A percentile compares a stretch with the other conserved stretches of the same genome.
Conservation (phyloP, 2,113 vertebrate species). For the Peromyscus californicus region DNA sequence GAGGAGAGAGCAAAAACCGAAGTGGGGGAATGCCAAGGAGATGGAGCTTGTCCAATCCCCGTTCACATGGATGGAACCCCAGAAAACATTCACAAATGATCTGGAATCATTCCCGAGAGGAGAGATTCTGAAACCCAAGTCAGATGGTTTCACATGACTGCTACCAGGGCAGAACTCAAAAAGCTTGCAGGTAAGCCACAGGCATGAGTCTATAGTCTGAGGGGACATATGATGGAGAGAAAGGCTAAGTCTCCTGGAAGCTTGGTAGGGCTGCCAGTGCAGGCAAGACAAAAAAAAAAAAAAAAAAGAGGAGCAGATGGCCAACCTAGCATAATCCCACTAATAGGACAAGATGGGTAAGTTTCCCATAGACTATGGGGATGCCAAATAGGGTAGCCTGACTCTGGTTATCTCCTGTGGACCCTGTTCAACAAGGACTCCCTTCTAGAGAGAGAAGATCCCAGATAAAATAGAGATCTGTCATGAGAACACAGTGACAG, state of each 20-base stretch:
- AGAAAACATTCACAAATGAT: neutral
- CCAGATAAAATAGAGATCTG: neutral
- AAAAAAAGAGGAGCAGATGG: neutral
- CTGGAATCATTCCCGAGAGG: neutral
- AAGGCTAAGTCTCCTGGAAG: neutral
- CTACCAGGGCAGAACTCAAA: neutral
- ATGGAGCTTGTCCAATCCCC: neutral
- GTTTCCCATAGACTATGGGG: neutral
- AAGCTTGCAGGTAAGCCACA: neutral
- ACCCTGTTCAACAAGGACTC: neutral
- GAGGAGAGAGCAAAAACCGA: neutral
- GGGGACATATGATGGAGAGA: neutral
- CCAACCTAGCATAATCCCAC: neutral
- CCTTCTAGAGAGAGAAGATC: neutral
- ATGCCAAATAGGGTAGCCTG: neutral
- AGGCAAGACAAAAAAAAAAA: neutral
- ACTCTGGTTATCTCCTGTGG: neutral
- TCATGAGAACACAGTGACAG: neutral
- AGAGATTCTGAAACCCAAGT: constrained; percentile 13
- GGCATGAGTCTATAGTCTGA: neutral
- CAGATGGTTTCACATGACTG: neutral
- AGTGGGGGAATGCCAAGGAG: neutral
- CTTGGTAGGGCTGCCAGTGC: neutral
- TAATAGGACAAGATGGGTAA: neutral
- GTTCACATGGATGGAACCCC: neutral